Conservation (phyloP, 2,113 vertebrate species). For the Oceanites oceanicus region DNA sequence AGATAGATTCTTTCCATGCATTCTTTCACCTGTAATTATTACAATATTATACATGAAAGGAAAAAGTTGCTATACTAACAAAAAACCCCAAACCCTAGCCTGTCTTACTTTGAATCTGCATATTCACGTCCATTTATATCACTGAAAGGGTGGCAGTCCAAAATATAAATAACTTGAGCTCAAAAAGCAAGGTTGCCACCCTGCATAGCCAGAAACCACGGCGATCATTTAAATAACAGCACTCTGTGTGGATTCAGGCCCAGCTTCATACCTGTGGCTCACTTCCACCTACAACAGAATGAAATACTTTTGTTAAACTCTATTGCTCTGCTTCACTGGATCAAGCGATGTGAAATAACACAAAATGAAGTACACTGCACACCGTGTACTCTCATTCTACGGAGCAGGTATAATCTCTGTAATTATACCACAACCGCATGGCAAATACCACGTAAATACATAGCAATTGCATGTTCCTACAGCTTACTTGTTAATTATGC, state of each 20-base stretch:
- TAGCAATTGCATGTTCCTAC: not conserved
- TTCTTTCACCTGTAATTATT: not conserved
- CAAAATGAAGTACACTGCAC: not conserved
- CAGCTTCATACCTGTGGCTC: not conserved
- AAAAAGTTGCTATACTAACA: not conserved
- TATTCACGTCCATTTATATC: not conserved
- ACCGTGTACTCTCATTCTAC: not conserved
- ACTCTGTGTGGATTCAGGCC: not conserved
- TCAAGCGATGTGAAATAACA: not conserved
- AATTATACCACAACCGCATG: not conserved
- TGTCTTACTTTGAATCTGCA: not conserved
- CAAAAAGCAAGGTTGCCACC: not conserved
- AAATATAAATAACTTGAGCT: not conserved
- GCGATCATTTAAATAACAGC: not conserved
- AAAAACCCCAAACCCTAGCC: rapidly evolving
- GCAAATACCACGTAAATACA: not conserved
- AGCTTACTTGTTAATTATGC: constrained; percentile 30
- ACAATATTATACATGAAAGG: not conserved
- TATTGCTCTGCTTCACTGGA: not conserved
- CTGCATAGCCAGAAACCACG: not conserved
- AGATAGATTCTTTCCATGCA: not conserved
- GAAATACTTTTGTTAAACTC: not conserved
- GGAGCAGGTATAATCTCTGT: not conserved
- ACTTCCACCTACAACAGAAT: not conserved
- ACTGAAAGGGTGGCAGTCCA: not conserved